Base-by-base conservation (phyloP, 2,888 invertebrate species). In the Dasysyrphus tricinctus region DNA sequence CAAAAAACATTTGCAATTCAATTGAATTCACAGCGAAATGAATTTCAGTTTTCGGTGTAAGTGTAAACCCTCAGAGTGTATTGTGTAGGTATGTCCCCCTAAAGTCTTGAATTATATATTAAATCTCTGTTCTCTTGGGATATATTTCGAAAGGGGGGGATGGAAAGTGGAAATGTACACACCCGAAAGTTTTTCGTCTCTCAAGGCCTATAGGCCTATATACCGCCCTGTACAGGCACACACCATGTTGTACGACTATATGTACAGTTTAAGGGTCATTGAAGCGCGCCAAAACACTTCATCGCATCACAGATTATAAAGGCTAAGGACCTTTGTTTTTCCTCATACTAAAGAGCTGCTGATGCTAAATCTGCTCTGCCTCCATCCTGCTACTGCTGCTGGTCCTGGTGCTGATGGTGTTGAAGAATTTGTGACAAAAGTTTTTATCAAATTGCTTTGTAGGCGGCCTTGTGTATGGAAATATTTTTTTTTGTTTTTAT, bases 211-310 rank as follows among this genome's bases (percentile, higher is more conserved):
- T 19, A 44, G 47, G 57, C 56, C 54, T 34, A 11, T 47, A 34
- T 8, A 3, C 47, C n/a, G n/a, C n/a, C n/a, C n/a, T n/a, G 29
- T 5, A 12, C 2, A 39, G 3, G 34, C 16, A 32, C 44, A 44
- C 34, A 34, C n/a, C 14, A 24, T 61, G 39, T 37, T 29, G 32
- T 32, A 12, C 24, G 51, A 51, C 14, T 54, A 54, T 54, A 29
- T 32, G 11, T 51, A 65, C 51, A 59, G n/a, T 67, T 76, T 65
- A 56, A 75, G 75, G 42, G 74, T 72, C 57, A 54, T 80, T 80
- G 67, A 57, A 85, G 69, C 80, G 84, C 76, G 80, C 67, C 84
- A 73, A 85, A 77, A 85, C 73, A 80, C 67, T 85, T 80, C 67
- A 85, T 61, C 84, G 76, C 54, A 69, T 56, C 61, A 59, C 76